Evolutionary conservation across 2,113 vertebrate genomes (phyloP).

Genomic region (Empidonax traillii): DNA sequence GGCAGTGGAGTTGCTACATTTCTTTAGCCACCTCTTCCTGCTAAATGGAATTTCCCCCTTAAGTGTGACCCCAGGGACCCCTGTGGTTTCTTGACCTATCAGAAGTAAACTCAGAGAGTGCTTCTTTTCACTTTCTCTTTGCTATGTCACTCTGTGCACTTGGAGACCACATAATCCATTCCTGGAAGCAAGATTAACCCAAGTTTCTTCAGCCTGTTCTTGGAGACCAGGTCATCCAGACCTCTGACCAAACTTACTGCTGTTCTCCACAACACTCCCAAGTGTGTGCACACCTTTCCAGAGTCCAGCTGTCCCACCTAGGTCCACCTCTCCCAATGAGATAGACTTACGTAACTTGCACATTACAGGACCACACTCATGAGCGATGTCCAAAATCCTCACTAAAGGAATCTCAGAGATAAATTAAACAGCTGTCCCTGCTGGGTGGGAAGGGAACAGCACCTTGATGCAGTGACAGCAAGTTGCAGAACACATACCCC

Average conservation of each 20-base stretch:
- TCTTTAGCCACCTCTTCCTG: not conserved
- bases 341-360: not conserved
- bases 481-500: not conserved
- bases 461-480: not conserved
- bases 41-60: not conserved
- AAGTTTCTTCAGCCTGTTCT: not conserved
- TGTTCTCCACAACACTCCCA: not conserved
- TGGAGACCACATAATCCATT: not conserved
- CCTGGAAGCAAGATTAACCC: not conserved
- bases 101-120: not conserved
- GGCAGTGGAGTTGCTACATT: not conserved
- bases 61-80: not conserved
- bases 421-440: not conserved
- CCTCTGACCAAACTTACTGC: not conserved
- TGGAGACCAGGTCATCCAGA: not conserved
- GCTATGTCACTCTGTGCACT: not conserved
- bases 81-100: not conserved
- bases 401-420: not conserved
- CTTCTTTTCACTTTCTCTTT: conserved; percentile 38
- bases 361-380: no score
- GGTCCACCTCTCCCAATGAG: not conserved
- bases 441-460: not conserved
- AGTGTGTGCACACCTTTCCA: not conserved
- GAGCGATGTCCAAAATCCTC: not conserved
- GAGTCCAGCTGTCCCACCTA: not conserved